Evolutionary conservation across 2,113 vertebrate species (phyloP), one percentile per base, ranked within the genome.

Genomic region (Euleptes europaea): DNA sequence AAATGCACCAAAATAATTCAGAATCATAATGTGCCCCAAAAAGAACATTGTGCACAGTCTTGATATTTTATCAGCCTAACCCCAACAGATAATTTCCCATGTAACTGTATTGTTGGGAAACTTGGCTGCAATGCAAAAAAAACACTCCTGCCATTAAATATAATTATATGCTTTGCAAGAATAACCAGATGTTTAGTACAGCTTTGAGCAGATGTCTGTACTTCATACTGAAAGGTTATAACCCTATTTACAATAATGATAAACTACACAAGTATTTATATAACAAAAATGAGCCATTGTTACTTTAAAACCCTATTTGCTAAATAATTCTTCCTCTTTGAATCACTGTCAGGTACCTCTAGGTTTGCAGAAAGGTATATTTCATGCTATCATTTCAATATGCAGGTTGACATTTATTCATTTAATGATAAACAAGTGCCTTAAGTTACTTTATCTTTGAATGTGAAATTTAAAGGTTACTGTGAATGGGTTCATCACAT

Each of bases 141-240:
- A 92, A 94, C 84, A 92, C 88, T 94, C 94, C 91, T 95, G 92
- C 94, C 93, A 94, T 96, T 96, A 95, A 95, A 95, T 95, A 92
- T 95, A 95, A 96, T 95, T 94, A 94, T 93, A 90, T 92, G 91
- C 92, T 95, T 95, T 96, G 92, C 90, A 95, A 92, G 91, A 95
- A 95, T 95, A 95, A 94, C 92, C 94, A 96, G 94, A 95, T 96
- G 95, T 96, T 96, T 95, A 91, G 90, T 92, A 84, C 83, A 91
- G 92, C 93, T 67, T 82, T 92, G 94, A 97, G 87, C 94, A 96
- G 94, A 95, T 96, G 95, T 90, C 92, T 93, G 86, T 87, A 89
- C 90, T 93, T 92, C 91, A 86, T 92, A 92, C 38, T 0, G 90
- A 93, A 95, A 95, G 91, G 93, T 94, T 95, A 91, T 91, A 96